phyloP scores from a whole-genome alignment of 2,113 vertebrate genomes.

The Corynorhinus townsendii region DNA sequence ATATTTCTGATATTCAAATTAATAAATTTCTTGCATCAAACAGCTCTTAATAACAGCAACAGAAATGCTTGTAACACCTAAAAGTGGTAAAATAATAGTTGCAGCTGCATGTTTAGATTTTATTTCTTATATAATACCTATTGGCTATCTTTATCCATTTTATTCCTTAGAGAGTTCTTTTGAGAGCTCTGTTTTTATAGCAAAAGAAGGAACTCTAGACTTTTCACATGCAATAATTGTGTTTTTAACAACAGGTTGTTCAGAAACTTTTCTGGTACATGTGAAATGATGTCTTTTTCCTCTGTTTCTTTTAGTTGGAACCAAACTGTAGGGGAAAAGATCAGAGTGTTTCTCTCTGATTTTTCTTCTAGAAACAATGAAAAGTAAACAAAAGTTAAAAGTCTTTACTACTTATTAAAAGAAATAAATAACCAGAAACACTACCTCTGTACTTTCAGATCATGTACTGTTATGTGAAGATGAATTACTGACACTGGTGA shows the following conservation, averaged over 20 bases:
- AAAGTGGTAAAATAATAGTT: not conserved
- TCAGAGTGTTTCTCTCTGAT: not conserved
- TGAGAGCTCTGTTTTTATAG: not conserved
- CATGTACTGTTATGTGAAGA: not conserved
- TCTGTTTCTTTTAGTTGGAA: conserved; percentile 19
- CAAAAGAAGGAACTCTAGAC: not conserved
- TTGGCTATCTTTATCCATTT: not conserved
- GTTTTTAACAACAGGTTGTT: not conserved
- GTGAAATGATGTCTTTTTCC: not conserved
- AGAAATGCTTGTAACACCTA: not conserved
- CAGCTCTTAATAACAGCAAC: not conserved
- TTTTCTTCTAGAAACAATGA: conserved; percentile 22
- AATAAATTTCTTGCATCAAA: not conserved
- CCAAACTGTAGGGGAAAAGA: not conserved
- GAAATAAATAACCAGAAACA: not conserved
- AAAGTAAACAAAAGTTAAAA: not conserved
- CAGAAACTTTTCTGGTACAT: not conserved
- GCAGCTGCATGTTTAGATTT: not conserved
- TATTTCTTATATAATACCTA: not conserved
- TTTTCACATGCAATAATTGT: not conserved
- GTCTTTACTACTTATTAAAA: not conserved
- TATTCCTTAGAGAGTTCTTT: not conserved
- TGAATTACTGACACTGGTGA: not conserved
- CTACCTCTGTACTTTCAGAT: not conserved
- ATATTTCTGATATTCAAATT: not conserved